phyloP scores from a whole-genome alignment of 2,797 vertebrate genomes.

The Lagocephalus sceleratus region DNA sequence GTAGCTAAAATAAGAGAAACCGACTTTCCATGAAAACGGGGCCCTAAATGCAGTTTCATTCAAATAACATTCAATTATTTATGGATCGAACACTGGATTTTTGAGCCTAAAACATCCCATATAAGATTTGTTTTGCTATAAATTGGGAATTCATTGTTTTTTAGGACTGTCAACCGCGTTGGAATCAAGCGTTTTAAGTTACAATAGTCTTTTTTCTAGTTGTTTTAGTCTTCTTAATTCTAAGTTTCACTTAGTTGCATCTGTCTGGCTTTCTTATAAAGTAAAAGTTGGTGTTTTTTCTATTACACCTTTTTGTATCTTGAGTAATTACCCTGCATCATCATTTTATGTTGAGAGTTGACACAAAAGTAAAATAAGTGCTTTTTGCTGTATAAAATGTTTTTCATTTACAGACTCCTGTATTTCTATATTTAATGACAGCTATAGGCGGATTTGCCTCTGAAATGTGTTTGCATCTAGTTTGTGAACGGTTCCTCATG shows the following conservation, averaged over 20 bases:
- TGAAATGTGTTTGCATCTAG: not conserved
- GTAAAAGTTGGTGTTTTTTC: slow-evolving; percentile 15
- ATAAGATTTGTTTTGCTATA: no score
- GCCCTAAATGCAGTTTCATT: not conserved
- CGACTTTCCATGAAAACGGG: not conserved
- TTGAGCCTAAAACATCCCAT: no score
- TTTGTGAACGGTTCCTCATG: not conserved
- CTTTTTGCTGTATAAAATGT: not conserved
- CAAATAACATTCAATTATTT: not conserved
- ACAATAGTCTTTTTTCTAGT: no score
- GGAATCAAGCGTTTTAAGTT: no score
- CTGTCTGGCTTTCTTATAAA: no score
- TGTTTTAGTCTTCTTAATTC: no score
- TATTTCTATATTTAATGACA: no score
- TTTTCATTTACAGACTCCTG: not conserved
- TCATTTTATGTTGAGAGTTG: slow-evolving; percentile 19
- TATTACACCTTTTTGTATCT: slow-evolving; percentile 16
- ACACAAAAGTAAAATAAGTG: slow-evolving; percentile 1
- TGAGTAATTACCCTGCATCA: not conserved
- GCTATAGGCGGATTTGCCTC: not conserved
- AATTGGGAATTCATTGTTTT: no score
- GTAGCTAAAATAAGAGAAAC: not conserved
- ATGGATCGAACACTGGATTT: not conserved
- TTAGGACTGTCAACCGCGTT: no score
- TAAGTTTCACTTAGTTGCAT: no score